These are phyloP conservation scores for Brachyhypopomus occidentalis DNA, from an alignment of 2,113 vertebrate species.

Conservation along the genomic window DNA sequence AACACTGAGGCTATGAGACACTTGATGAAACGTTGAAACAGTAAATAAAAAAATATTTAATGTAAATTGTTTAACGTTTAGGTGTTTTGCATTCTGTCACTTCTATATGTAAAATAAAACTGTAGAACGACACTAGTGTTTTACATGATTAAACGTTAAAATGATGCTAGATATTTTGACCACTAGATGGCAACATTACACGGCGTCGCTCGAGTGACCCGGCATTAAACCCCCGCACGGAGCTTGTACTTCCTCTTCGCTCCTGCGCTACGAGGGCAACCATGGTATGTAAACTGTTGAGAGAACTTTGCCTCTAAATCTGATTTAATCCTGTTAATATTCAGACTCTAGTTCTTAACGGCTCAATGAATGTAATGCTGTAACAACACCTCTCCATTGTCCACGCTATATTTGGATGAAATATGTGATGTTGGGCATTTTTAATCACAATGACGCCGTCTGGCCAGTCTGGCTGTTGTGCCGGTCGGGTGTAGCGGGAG, in stretches of 20 bases:
- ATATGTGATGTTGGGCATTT: neutral
- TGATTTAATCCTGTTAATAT: constrained; percentile 23
- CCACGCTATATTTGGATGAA: neutral
- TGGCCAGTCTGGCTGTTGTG: no score
- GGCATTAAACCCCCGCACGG: constrained; percentile 27
- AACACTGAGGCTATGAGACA: no score
- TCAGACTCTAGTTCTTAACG: neutral
- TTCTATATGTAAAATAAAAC: no score
- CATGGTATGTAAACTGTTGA: constrained; percentile 44
- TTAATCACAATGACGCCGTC: no score
- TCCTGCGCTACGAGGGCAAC: constrained; percentile 43
- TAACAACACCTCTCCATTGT: rapidly evolving
- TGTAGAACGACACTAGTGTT: no score
- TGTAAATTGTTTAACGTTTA: no score
- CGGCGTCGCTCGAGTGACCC: neutral
- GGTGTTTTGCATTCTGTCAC: no score
- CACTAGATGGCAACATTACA: constrained; percentile 34
- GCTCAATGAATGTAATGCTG: neutral
- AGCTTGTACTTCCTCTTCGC: constrained; percentile 39
- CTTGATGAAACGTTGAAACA: no score
- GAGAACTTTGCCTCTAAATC: constrained; percentile 18
- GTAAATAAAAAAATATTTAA: no score
- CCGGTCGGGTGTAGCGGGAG: no score
- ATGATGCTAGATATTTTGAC: neutral
- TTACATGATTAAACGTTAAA: no score